Base-by-base conservation (phyloP, 2,888 invertebrate species). In the Microplitis deprimator region DNA sequence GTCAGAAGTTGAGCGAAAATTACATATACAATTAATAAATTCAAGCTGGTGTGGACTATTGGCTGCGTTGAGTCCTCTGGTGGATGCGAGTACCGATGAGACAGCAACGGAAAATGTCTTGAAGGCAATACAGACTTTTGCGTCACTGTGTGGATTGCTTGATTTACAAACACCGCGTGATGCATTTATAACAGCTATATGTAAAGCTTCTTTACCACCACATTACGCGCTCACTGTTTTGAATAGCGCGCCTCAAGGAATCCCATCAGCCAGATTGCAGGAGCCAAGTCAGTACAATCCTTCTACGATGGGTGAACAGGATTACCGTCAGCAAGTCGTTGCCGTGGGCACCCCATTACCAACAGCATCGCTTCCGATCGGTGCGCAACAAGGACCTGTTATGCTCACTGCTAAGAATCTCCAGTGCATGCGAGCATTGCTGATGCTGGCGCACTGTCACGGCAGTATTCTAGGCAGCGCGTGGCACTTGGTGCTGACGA, bases 351-450 rank as follows among this genome's bases (percentile, higher is more conserved):
- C 98, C 0, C 97, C 98, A 29, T 91, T 98, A 82, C 98, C 97
- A 1, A 96, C 96, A 6, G 94, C 96, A 1, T 93, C 95, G 5
- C 90, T 95, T 74, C 95, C 96, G 3, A 93, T 94, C 74, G 95
- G 95, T 60, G 94, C 95, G 76, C 96, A 96, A 87, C 77, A 96
- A 88, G 94, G 94, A n/a, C 95, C 95, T 64, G 98, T 99, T 75
- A 98, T 98, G 97, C 92, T 99, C 86, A 99, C 98, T 3, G 96
- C 98, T 0, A 98, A 99, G 85, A 99, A 99, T 92, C 93, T 99
- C 76, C 97, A 98, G 85, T 98, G 98, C 41, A 98, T 99, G 96
- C 92, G 97, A 80, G 96, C 98, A 0, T 91, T 99, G 70, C 92
- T 99, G 68, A 93, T 94, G 84, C 92, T 98, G 73, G 97, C 98